These are phyloP conservation scores for Chelonia mydas DNA, from an alignment of 2,797 vertebrate genomes.

Conservation along the genomic window DNA sequence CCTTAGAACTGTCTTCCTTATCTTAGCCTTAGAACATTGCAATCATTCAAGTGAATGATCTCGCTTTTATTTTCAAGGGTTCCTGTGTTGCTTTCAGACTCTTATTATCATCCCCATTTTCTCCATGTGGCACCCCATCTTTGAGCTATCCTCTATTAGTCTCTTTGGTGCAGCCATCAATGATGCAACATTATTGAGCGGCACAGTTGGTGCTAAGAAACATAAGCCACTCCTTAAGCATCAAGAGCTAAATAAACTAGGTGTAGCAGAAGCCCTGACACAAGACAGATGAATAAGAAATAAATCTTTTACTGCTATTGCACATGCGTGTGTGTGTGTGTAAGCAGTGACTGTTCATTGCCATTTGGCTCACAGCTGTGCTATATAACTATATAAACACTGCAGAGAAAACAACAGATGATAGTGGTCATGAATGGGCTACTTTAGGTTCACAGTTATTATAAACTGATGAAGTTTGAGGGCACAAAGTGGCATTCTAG, in stretches of 20 bases:
- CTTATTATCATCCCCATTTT: background rate
- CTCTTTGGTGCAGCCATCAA: background rate
- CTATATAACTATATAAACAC: background rate
- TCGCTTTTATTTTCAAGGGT: slow-evolving; percentile 42
- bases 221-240: background rate
- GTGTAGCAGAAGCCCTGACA: too few relatives aligned
- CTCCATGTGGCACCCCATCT: background rate
- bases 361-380: background rate
- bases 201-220: background rate
- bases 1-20: slow-evolving; percentile 14
- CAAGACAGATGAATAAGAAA: background rate
- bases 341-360: background rate
- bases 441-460: background rate
- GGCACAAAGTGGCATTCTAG: background rate
- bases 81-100: slow-evolving; percentile 21
- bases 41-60: slow-evolving; percentile 56
- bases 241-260: background rate
- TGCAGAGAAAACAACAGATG: slow-evolving; percentile 16
- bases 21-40: slow-evolving; percentile 28
- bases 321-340: background rate
- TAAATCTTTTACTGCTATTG: background rate
- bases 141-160: background rate
- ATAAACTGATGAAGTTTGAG: slow-evolving; percentile 29
- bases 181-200: background rate
- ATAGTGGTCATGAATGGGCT: background rate